Evolutionary conservation across 2,888 invertebrate genomes (phyloP), one percentile per base, ranked within the genome.

Genomic region (Gibbula magus): DNA sequence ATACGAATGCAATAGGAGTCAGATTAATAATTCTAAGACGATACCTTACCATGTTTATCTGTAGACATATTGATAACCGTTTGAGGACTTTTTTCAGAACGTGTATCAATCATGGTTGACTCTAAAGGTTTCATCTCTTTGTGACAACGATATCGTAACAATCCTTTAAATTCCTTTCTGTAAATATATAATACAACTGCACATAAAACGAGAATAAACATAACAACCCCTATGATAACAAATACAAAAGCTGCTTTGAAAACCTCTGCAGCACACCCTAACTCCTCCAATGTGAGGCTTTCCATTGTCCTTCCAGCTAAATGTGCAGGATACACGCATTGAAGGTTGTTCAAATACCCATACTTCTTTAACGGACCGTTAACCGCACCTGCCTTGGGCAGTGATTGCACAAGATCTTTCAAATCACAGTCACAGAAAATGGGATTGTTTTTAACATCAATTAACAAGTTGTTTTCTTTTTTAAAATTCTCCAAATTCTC

Each of bases 371-470:
- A n/a, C 0, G 45, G 10, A 16, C 54, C 79, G 2, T 5, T 16
- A 77, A 81, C 82, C 13, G 52, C 22, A 0, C 20, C 18, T 2
- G 66, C 67, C 25, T 81, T 61, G 32, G 73, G 13, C 13, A 85
- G 20, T 18, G 35, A 10, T 79, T 61, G 2, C 79, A 78, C 25
- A 29, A 73, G 52, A 8, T 80, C 53, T 1, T 45, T 32, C 52
- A 82, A 13, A 3, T 79, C 80, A 52, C 89, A 89, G n/a, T 76
- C 80, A 75, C 89, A 89, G 77, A 84, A 75, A 13, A 89, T 81
- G 0, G 86, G 87, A 75, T 89, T 89, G 67, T 86, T 82, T 53
- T 84, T 77, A 0, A 88, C 79, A 53, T 89, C 87, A 13, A 88
- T 81, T 32, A 83, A 82, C 56, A 88, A 79, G n/a, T 85, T 84